Conservation (phyloP, 2,797 vertebrate genomes). For the Ctenopoma kingsleyae region DNA sequence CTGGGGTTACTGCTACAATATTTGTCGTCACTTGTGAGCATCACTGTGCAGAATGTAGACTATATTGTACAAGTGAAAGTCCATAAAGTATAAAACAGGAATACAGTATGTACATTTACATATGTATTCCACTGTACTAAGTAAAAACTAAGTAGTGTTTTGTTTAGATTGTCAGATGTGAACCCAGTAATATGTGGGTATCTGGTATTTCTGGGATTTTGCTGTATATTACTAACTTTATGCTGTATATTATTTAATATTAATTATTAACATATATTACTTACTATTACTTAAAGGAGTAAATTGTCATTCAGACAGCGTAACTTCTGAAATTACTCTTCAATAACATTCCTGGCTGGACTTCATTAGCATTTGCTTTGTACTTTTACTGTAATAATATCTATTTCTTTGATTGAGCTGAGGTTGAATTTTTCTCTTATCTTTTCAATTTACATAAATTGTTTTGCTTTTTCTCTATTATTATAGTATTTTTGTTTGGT, state of each 20-base stretch:
- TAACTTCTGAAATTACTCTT: constrained; percentile 4
- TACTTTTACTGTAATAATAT: background rate
- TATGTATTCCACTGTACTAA: background rate
- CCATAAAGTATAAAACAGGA: background rate
- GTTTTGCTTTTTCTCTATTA: background rate
- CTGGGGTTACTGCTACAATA: background rate
- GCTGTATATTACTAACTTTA: background rate
- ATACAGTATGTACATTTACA: background rate
- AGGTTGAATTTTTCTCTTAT: constrained; percentile 15
- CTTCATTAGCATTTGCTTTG: constrained; percentile 9
- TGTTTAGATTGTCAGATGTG: constrained; percentile 12
- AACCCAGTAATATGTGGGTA: constrained; percentile 1
- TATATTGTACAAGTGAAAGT: background rate
- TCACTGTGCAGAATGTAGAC: background rate
- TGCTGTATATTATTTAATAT: no score
- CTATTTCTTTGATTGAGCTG: background rate
- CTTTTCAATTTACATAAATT: constrained; percentile 6
- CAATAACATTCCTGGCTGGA: background rate
- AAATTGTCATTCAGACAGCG: background rate
- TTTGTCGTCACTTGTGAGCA: background rate
- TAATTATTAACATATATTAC: no score
- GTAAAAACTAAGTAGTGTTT: background rate
- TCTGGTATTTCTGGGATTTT: background rate
- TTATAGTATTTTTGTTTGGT: constrained; percentile 8
- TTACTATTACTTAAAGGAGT: background rate